phyloP scores from a whole-genome alignment of 2,113 vertebrate species.

The Vanacampus margaritifer region DNA sequence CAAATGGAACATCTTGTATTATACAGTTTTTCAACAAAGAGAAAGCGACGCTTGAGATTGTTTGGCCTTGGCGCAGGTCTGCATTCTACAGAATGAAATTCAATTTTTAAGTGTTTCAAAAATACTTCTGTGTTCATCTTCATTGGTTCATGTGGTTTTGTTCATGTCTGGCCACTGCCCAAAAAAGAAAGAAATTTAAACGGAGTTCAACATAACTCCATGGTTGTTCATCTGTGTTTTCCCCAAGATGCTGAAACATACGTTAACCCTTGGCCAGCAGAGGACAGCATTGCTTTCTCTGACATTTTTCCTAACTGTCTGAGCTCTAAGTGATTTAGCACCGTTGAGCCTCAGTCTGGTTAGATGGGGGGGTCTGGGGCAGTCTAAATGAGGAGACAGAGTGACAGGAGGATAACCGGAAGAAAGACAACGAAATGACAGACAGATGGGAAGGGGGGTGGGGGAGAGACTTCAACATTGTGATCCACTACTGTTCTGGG shows the following conservation, averaged over 20 bases:
- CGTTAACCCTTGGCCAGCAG: conserved; percentile 47
- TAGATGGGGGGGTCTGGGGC: background rate
- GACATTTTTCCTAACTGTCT: background rate
- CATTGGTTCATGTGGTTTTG: background rate
- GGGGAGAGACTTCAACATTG: conserved; percentile 20
- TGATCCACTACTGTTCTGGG: conserved; percentile 28
- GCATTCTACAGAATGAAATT: background rate
- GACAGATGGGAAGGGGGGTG: conserved; percentile 32
- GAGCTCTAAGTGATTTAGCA: conserved; percentile 22
- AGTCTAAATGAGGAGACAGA: conserved; percentile 15
- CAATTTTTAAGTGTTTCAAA: background rate
- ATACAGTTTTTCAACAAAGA: background rate
- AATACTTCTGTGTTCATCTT: background rate
- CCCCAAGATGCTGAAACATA: conserved; percentile 7
- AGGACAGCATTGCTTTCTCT: conserved; percentile 64
- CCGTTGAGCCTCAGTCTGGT: background rate
- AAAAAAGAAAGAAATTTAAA: background rate
- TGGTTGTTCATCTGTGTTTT: background rate
- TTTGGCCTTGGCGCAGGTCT: background rate
- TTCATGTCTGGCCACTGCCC: background rate
- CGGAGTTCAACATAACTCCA: background rate
- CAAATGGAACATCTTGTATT: background rate
- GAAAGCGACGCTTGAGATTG: background rate
- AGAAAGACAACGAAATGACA: conserved; percentile 31
- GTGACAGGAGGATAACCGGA: conserved; percentile 25